Base-by-base conservation (phyloP, 2,113 vertebrate genomes). In the Oryzias javanicus region DNA sequence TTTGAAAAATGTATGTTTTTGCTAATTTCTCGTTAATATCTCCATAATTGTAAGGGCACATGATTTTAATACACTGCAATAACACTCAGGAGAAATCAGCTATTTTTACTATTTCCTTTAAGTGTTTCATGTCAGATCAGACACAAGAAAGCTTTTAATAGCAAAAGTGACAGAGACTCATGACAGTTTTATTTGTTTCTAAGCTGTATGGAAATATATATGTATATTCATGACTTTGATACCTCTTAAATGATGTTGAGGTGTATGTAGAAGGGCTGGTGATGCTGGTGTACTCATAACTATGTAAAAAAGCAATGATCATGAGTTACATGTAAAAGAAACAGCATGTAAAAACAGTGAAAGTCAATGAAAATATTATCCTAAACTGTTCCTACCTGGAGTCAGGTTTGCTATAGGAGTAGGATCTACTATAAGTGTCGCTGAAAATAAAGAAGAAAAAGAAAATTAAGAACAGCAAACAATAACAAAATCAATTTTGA, bases 221-320 rank as follows among this genome's bases (percentile, higher is more conserved):
- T 25, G 4, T 25, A 25, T 46, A 10, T 4, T 19, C 18, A 14
- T 2, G 27, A 40, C 29, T 51, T 1, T 6, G 42, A 22, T 82
- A 86, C 81, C 82, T 87, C 76, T 84, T 54, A 58, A 85, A 90
- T 1, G 77, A 59, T 5, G 80, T 82, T 52, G 79, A 77, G 56
- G 63, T 82, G 51, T 85, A 92, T 15, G 80, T 7, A 14, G 82
- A 76, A 53, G 89, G 69, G 61, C 82, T 89, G 74, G 55, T 68
- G 19, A 67, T 45, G 42, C 70, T 90, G 69, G 40, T 80, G 84
- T 59, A 69, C 25, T 67, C 86, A 60, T 86, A 88, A 19, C 89
- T 84, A 12, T 35, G 4, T 88, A 66, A 51, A 89, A 88, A 62
- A 45, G 67, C 12, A 78, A 52, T 25, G 5, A 68, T 42, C 4